phyloP scores from a whole-genome alignment of 2,113 vertebrate species.

The Microcebus jonahi region DNA sequence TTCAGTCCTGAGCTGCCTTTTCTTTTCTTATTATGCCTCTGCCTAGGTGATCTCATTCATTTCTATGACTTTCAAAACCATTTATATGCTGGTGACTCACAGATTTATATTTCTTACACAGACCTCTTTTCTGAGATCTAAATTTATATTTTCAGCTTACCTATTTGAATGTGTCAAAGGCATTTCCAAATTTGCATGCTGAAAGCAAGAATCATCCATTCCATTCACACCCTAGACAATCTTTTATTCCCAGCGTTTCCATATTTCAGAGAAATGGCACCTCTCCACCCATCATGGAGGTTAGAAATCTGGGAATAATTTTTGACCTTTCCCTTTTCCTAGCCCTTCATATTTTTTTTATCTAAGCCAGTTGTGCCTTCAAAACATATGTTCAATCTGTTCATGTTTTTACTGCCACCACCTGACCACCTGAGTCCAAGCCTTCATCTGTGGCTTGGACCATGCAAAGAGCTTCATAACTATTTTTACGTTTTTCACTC shows the following conservation, averaged over 20 bases:
- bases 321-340: constrained; percentile 4
- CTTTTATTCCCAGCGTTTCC: neutral
- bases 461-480: neutral
- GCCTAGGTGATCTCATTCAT: constrained; percentile 23
- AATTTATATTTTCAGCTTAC: constrained; percentile 52
- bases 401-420: neutral
- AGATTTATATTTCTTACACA: constrained; percentile 39
- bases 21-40: neutral
- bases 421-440: neutral
- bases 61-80: constrained; percentile 43
- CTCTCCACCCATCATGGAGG: neutral
- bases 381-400: neutral
- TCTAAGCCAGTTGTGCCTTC: neutral
- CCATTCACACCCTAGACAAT: neutral
- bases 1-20: neutral
- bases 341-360: neutral
- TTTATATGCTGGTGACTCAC: constrained; percentile 51
- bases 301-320: constrained; percentile 26
- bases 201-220: constrained; percentile 31
- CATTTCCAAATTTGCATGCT: constrained; percentile 47
- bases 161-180: constrained; percentile 46
- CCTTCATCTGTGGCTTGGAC: neutral
- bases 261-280: constrained; percentile 46
- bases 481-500: neutral
- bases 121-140: constrained; percentile 16